Percentiles rank a stretch among this genome's conserved stretches.
phyloP scores from a whole-genome alignment of 1,140 invertebrate genomes.

The Drosophila bocqueti region DNA sequence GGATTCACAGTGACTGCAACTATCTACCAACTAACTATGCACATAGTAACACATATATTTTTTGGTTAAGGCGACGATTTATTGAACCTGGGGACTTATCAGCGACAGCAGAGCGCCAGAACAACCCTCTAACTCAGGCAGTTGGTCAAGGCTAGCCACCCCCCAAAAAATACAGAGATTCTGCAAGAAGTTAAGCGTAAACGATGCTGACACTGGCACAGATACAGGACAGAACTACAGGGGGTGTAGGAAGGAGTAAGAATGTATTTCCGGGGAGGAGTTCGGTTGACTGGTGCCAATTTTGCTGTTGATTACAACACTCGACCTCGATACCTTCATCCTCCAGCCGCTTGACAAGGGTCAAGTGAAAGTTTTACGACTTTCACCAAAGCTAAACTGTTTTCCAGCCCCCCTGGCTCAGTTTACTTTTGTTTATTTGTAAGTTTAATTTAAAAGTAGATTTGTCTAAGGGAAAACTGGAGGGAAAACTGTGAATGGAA shows the following conservation, averaged over 20 bases:
- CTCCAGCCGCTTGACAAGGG: slow-evolving; percentile 59
- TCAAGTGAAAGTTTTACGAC: slow-evolving; percentile 75
- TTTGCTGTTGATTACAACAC: slow-evolving; percentile 75
- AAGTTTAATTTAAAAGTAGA: slow-evolving; percentile 74
- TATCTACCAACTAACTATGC: slow-evolving; percentile 35
- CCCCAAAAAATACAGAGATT: slow-evolving; percentile 28
- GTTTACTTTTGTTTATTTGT: slow-evolving; percentile 67
- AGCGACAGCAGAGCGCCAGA: slow-evolving; percentile 40
- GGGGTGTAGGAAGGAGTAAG: not conserved
- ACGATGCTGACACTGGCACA: slow-evolving; percentile 72
- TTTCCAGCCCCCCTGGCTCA: slow-evolving; percentile 24
- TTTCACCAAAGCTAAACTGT: slow-evolving; percentile 60
- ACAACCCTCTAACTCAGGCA: slow-evolving; percentile 60
- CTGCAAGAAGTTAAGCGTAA: slow-evolving; percentile 58
- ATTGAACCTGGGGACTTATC: slow-evolving; percentile 68
- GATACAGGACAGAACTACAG: slow-evolving; percentile 22
- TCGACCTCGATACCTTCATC: slow-evolving; percentile 45
- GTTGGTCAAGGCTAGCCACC: slow-evolving; percentile 58
- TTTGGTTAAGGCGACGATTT: slow-evolving; percentile 65
- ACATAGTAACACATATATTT: slow-evolving; percentile 15
- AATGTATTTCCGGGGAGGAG: slow-evolving; percentile 12
- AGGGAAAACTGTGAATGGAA: slow-evolving; percentile 23
- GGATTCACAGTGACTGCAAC: slow-evolving; percentile 26
- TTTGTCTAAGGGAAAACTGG: slow-evolving; percentile 36
- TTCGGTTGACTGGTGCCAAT: slow-evolving; percentile 70